Percentiles rank a stretch among this genome's conserved stretches.
phyloP scores from a whole-genome alignment of 2,888 invertebrate genomes.

The Tenodera sinensis region DNA sequence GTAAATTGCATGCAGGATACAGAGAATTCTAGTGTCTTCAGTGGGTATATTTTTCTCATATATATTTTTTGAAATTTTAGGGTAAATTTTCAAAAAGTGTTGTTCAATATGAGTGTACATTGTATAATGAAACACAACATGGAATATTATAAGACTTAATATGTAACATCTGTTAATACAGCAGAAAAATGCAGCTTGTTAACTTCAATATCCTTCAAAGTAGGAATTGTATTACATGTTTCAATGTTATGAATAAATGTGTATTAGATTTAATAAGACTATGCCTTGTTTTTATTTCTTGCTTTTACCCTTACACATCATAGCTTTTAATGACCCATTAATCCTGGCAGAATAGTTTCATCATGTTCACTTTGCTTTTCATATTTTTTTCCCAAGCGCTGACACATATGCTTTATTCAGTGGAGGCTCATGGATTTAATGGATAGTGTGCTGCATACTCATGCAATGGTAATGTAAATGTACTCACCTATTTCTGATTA shows the following conservation, averaged over 20 bases:
- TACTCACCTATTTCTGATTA: too few relatives aligned
- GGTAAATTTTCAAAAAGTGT: not conserved
- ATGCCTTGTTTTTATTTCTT: not conserved
- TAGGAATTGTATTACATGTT: not conserved
- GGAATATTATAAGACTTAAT: not conserved
- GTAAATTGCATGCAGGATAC: not conserved
- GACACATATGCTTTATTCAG: too few relatives aligned
- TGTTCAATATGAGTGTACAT: not conserved
- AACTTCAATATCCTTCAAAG: not conserved
- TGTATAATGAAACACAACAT: not conserved
- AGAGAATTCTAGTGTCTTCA: not conserved
- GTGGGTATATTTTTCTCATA: not conserved
- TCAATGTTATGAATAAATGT: not conserved
- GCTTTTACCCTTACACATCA: not conserved
- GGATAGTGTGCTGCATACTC: too few relatives aligned
- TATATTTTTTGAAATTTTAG: not conserved
- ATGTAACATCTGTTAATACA: not conserved
- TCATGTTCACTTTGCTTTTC: too few relatives aligned
- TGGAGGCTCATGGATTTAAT: too few relatives aligned
- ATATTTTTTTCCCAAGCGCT: too few relatives aligned
- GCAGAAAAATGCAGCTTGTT: not conserved
- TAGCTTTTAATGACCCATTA: not conserved
- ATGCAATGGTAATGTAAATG: too few relatives aligned
- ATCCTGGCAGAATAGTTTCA: too few relatives aligned
- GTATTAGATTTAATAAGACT: not conserved